A percentile compares a stretch with the other conserved stretches of the same genome.
Conservation (phyloP, 2,113 vertebrate species). For the Rhodinocichla rosea region DNA sequence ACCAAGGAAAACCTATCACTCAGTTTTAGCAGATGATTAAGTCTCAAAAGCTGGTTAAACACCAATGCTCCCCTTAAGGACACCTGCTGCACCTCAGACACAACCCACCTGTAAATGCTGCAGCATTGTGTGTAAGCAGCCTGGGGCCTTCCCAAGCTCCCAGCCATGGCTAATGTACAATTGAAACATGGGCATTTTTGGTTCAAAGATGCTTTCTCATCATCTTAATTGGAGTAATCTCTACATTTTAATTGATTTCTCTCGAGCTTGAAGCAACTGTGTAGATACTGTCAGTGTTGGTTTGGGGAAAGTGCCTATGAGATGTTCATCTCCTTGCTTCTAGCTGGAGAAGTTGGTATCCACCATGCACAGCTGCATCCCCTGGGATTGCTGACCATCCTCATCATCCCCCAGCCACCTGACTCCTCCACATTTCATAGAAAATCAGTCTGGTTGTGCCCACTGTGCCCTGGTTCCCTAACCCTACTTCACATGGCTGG, state of each 20-base stretch:
- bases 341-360: not conserved
- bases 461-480: not conserved
- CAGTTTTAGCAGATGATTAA: not conserved
- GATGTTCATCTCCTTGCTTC: not conserved
- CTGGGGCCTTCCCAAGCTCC: not conserved
- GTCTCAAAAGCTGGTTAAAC: constrained; percentile 7
- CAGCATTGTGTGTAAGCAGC: not conserved
- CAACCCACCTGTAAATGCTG: not conserved
- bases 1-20: not conserved
- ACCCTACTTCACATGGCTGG: rapidly evolving
- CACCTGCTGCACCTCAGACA: not conserved
- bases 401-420: not conserved
- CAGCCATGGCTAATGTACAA: not conserved
- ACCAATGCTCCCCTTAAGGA: not conserved
- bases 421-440: not conserved
- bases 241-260: not conserved
- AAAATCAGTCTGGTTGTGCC: not conserved
- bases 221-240: not conserved
- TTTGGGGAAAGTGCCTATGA: not conserved
- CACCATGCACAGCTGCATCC: rapidly evolving
- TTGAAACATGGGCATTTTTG: not conserved
- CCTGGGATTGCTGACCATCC: not conserved
- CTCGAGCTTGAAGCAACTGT: not conserved
- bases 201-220: not conserved
- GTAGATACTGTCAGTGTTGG: not conserved